Percentiles rank a stretch among this genome's conserved stretches.
These are phyloP conservation scores for Centruroides sculpturatus DNA, from an alignment of 1,140 invertebrate genomes.

Conservation along the genomic window DNA sequence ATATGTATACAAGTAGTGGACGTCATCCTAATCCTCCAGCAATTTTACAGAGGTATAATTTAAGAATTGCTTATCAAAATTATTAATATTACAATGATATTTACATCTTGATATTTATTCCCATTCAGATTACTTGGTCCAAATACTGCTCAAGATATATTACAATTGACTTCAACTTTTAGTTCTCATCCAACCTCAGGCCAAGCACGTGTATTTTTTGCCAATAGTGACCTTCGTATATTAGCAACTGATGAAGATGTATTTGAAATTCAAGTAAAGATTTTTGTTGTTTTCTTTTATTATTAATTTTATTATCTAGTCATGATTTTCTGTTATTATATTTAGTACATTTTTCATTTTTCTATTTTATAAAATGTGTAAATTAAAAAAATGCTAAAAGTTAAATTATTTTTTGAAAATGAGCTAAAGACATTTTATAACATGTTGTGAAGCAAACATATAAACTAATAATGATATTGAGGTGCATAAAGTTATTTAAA, in stretches of 20 bases:
- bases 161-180: slow-evolving; percentile 43
- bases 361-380: too few species aligned
- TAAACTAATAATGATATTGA: too few species aligned
- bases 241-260: slow-evolving; percentile 46
- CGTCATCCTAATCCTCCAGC: slow-evolving; percentile 50
- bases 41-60: slow-evolving; percentile 48
- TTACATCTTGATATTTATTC: too few species aligned
- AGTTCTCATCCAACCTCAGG: slow-evolving; percentile 27
- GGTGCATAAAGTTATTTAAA: too few species aligned
- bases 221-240: slow-evolving; percentile 19
- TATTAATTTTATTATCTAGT: background rate
- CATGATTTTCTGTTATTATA: too few species aligned
- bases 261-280: slow-evolving; percentile 31
- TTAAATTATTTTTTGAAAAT: too few species aligned
- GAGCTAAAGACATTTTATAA: too few species aligned
- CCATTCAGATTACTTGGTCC: slow-evolving; percentile 45
- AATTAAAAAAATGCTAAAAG: too few species aligned
- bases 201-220: slow-evolving; percentile 36
- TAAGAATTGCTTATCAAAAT: background rate
- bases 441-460: too few species aligned
- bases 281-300: background rate
- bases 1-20: slow-evolving; percentile 21
- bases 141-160: slow-evolving; percentile 41
- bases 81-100: too few species aligned
- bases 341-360: too few species aligned